A percentile compares a stretch with the other conserved stretches of the same genome.
phyloP scores from a whole-genome alignment of 2,888 invertebrate genomes.

The Hyalella azteca region DNA sequence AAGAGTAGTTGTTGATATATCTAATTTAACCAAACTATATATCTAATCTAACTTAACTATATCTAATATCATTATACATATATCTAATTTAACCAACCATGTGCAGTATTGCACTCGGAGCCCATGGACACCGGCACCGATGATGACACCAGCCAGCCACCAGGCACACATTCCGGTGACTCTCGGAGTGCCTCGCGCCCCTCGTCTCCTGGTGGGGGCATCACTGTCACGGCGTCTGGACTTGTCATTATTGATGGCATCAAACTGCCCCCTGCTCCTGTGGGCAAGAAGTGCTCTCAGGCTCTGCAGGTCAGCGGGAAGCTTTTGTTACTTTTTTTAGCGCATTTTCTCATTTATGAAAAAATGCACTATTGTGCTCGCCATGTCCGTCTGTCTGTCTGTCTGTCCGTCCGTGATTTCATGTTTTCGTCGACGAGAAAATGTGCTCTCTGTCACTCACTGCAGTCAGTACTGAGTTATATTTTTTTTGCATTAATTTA shows the following conservation, averaged over 20 bases:
- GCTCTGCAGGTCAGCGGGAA: conserved; percentile 54
- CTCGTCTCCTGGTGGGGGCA: neutral
- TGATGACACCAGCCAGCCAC: conserved; percentile 43
- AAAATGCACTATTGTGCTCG: too few relatives aligned
- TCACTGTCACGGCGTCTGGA: neutral
- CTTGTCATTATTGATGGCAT: conserved; percentile 43
- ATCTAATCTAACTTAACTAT: too few relatives aligned
- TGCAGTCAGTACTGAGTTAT: too few relatives aligned
- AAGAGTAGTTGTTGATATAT: too few relatives aligned
- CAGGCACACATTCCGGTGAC: neutral
- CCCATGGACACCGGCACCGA: conserved; percentile 58
- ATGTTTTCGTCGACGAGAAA: too few relatives aligned
- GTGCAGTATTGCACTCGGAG: conserved; percentile 52
- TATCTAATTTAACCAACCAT: neutral
- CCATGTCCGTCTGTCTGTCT: too few relatives aligned
- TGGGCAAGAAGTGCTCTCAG: conserved; percentile 50
- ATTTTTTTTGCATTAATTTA: too few relatives aligned
- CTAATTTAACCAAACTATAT: too few relatives aligned
- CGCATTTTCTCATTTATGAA: too few relatives aligned
- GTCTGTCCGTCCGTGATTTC: too few relatives aligned
- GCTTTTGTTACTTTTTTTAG: too few relatives aligned
- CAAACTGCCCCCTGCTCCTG: conserved; percentile 51
- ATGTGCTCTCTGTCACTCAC: too few relatives aligned
- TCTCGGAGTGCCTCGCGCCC: conserved; percentile 9
- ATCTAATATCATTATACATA: neutral